phyloP scores from a whole-genome alignment of 2,888 invertebrate species.

The Microctonus hyperodae region DNA sequence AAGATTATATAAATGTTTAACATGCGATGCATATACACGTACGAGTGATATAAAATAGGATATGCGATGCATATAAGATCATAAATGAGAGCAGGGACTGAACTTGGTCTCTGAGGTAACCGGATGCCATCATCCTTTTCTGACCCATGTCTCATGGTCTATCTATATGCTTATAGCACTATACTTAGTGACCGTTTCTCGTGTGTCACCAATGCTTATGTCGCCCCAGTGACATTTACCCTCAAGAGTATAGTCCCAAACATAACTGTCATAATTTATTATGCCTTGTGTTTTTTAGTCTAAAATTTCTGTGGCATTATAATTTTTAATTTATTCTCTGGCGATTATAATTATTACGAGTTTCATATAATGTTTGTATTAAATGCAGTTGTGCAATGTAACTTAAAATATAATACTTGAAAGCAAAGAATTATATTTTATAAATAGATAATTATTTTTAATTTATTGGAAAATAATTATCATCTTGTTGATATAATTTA shows the following conservation, averaged over 20 bases:
- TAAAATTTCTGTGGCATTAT: background rate
- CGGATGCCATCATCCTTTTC: slow-evolving; percentile 52
- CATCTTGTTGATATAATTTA: too few species aligned
- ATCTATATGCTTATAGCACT: slow-evolving; percentile 14
- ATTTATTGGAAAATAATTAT: too few species aligned
- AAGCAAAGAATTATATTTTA: too few species aligned
- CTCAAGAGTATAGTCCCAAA: slow-evolving; percentile 37
- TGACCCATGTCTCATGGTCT: slow-evolving; percentile 38
- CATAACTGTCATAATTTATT: slow-evolving; percentile 22
- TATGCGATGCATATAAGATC: slow-evolving; percentile 56
- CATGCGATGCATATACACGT: slow-evolving; percentile 46
- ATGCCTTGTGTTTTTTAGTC: background rate
- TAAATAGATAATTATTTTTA: too few species aligned
- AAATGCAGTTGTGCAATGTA: too few species aligned
- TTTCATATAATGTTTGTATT: too few species aligned
- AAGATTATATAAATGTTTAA: slow-evolving; percentile 51
- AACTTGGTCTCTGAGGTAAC: slow-evolving; percentile 46
- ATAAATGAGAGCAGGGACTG: slow-evolving; percentile 53
- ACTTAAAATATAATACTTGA: too few species aligned
- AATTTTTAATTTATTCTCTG: slow-evolving; percentile 1
- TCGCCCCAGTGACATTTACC: slow-evolving; percentile 40
- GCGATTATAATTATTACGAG: too few species aligned
- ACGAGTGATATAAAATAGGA: slow-evolving; percentile 53
- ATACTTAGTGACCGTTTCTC: slow-evolving; percentile 28
- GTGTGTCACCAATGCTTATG: slow-evolving; percentile 35